Evolutionary conservation across 2,888 invertebrate species (phyloP), one percentile per base, ranked within the genome.

Genomic region (Dolomedes plantarius): DNA sequence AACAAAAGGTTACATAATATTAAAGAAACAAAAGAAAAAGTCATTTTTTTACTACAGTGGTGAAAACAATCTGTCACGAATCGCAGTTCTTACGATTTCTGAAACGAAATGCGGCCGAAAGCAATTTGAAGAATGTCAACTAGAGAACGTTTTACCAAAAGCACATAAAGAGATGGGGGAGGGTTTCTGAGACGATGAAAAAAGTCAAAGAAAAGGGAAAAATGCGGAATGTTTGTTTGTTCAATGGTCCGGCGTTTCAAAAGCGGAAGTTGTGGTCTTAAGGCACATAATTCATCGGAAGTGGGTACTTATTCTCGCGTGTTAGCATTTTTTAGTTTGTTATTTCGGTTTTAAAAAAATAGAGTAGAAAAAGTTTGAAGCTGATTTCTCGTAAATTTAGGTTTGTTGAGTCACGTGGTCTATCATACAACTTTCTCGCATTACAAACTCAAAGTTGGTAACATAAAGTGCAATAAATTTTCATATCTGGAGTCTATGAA

Each of bases 121-220:
- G 75, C 76, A 82, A 82, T 82, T 82, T 82, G 82, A 82, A 82
- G 76, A 82, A 82, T 82, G 82, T 82, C 76, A 82, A 82, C 76
- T 62, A 67, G 75, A 82, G 71, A 65, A 32, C 76, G 39, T 82
- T 80, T 81, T 75, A 36, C 23, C 67, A 50, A 56, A 56, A 46
- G 23, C 56, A 32, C 32, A 75, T 56, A 68, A 69, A 82, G 41
- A 64, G 71, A 71, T 56, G 71, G 46, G 32, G 50, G 9, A 41
- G 36, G 27, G 67, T 62, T 36, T 23, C 32, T 46, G 39, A 36
- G 29, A 62, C 9, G 64, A 32, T 19, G 41, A 50, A 64, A 65
- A 28, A 71, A 36, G 36, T 75, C 56, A 64, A 50, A 81, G 68
- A 41, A 46, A 46, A 31, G 32, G 46, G 27, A 23, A 16, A n/a